Percentiles rank a stretch among this genome's conserved stretches.
Conservation (phyloP, 2,888 invertebrate genomes). For the Melieria picta region DNA sequence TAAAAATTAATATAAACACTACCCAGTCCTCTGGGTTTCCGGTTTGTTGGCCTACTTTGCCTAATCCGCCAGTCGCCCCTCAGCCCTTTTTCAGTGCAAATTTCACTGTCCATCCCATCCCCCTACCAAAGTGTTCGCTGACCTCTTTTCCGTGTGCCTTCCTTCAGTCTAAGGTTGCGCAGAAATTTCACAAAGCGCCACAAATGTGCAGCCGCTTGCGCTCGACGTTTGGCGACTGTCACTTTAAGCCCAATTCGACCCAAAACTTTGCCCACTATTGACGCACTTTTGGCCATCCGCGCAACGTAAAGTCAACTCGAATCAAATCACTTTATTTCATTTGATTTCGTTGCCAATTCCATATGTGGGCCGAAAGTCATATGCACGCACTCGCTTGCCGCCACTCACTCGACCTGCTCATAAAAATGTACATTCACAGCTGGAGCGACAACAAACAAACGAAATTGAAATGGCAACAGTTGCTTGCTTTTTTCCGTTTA, state of each 20-base stretch:
- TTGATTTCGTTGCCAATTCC: neutral
- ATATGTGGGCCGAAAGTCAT: conserved; percentile 6
- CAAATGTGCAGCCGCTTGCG: conserved; percentile 14
- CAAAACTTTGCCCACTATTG: neutral
- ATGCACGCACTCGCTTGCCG: neutral
- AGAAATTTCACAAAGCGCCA: neutral
- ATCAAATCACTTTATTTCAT: no score
- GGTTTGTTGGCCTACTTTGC: no score
- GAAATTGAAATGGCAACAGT: no score
- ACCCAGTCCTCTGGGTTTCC: no score
- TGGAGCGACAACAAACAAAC: no score
- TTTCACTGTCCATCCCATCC: no score
- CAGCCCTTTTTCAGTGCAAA: no score
- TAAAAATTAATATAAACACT: no score
- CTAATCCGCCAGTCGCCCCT: no score
- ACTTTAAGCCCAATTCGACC: neutral
- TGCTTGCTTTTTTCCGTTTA: no score
- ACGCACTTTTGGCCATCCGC: neutral
- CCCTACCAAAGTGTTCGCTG: neutral
- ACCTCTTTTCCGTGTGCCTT: neutral
- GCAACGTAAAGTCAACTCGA: neutral
- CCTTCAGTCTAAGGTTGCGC: neutral
- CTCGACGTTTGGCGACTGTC: neutral
- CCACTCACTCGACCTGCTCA: neutral
- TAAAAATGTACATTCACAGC: neutral